Base-by-base conservation (phyloP, 2,797 vertebrate species). In the Sebastes aleutianus region DNA sequence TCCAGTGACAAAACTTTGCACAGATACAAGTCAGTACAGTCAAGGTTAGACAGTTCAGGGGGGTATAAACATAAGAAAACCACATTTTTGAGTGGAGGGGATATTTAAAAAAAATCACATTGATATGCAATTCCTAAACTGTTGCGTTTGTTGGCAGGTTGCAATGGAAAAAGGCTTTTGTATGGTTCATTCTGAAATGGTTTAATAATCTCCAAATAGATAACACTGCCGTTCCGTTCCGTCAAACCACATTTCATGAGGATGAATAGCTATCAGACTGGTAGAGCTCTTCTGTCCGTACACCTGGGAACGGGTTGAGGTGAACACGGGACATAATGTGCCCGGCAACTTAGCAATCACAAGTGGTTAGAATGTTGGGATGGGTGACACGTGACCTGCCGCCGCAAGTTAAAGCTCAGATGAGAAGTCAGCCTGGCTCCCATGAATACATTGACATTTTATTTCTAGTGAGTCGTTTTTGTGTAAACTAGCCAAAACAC, bases 381-480 rank as follows among this genome's bases (percentile, higher is more conserved):
- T 62, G 70, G 75, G 59, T 10, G 61, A 16, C 26, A 63, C 43
- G 36, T 59, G 76, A 86, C 70, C 58, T 72, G 61, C 12, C 80
- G 54, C 31, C 29, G 61, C 34, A 59, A 34, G 65, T 56, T 67
- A 59, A 57, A 68, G 57, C 47, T 64, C 22, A 59, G 61, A 78
- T 62, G 63, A 75, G 63, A 65, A 62, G 34, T 54, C 70, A 53
- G 31, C n/a, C 14, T 4, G 16, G 29, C 68, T 68, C 27, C 18
- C 9, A 59, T 70, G 63, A 86, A 87, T 75, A 82, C 50, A 64
- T 20, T 47, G 70, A 86, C 77, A 88, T 86, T 88, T 84, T 22
- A 36, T 76, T 78, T 83, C 78, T 13, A 75, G 29, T 54, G 22
- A 63, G 68, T 18, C 4, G 12, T 79, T 68, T 75, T 54, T 67